Percentiles rank a stretch among this genome's conserved stretches.
Conservation (phyloP, 2,797 vertebrate species). For the Antrozous pallidus region DNA sequence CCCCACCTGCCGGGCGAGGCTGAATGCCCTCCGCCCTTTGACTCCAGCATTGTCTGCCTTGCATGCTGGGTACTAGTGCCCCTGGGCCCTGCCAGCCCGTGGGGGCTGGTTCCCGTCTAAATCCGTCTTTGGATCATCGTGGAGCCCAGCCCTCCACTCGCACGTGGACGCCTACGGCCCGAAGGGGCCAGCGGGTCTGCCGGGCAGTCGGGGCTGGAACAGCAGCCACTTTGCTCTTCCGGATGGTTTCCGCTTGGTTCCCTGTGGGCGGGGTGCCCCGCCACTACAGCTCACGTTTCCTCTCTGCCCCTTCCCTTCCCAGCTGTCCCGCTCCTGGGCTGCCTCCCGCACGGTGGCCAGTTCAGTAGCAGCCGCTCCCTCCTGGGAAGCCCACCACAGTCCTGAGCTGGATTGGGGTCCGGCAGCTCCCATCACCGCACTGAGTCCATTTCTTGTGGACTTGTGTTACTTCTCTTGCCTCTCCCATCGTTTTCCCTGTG, state of each 20-base stretch:
- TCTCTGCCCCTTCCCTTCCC: background rate
- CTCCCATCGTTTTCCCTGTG: background rate
- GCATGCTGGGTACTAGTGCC: background rate
- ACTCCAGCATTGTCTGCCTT: background rate
- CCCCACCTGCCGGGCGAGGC: background rate
- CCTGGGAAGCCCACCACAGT: background rate
- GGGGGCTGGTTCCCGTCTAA: background rate
- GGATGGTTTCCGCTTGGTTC: background rate
- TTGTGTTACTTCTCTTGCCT: background rate
- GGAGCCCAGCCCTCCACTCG: background rate
- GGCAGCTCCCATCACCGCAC: background rate
- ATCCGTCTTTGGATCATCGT: background rate
- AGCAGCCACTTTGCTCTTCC: background rate
- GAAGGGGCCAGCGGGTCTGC: background rate
- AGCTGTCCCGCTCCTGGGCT: background rate
- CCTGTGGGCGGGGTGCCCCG: background rate
- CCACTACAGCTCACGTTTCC: fast-evolving
- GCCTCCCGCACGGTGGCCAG: background rate
- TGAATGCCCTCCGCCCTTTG: background rate
- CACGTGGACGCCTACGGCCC: background rate
- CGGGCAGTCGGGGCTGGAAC: background rate
- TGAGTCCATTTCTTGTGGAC: background rate
- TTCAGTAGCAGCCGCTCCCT: no score
- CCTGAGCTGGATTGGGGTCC: fast-evolving
- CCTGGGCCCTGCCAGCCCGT: background rate